Evolutionary conservation across 2,888 invertebrate species (phyloP), one percentile per base, ranked within the genome.

Genomic region (Aphidius colemani): DNA sequence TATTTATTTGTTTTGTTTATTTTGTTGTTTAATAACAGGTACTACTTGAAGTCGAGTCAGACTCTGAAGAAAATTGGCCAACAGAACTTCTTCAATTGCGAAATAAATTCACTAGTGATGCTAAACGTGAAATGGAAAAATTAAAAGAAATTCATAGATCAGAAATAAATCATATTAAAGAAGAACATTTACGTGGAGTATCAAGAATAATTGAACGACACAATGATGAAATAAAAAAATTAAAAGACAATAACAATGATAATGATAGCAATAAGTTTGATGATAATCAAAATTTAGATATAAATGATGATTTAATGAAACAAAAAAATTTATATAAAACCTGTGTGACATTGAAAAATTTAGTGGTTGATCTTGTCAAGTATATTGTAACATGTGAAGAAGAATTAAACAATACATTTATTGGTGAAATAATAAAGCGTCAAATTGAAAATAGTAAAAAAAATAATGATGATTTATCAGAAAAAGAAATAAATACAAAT

Each of bases 301-400:
- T 8, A 40, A 40, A 43, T 10, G 43, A 53, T 61, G 43, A 64
- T 41, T 58, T 53, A 58, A 48, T 61, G 18, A 51, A 50, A 48
- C 30, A 39, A 46, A 59, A 51, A 81, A 87, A 85, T 50, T 79
- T 92, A 65, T 87, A 87, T 67, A 89, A 88, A 67, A 85, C 90
- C 60, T 89, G 90, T 41, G 81, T 84, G 57, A 87, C 88, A 48
- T 84, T 93, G 62, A 88, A 90, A 70, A 85, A 86, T 68, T 85
- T 89, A 43, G 85, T 93, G 65, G 84, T 86, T 0, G 90, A 92
- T 77, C 82, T 93, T 73, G 86, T 90, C 53, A 88, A 88, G 75
- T 93, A 91, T 81, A 90, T 92, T 76, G 87, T 87, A 7, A 85
- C 88, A 70, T 92, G 92, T 58, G 93, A 93, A 79, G 90, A 91